Evolutionary conservation across 1,140 invertebrate genomes (phyloP).

Genomic region (Stenopsyche tienmushanensis): DNA sequence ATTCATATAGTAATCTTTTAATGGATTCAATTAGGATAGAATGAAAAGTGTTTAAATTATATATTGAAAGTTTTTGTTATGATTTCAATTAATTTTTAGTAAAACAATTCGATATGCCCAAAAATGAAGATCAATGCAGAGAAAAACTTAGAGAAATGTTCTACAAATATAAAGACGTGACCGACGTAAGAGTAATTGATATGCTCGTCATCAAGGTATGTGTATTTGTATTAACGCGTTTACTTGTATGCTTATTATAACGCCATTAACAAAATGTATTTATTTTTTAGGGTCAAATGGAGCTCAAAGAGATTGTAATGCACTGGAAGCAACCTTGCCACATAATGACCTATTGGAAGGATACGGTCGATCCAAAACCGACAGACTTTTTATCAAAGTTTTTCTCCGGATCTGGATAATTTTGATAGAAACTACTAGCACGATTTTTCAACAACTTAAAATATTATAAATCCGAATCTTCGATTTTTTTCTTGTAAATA

Average conservation of each 20-base stretch:
- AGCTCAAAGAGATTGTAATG: constrained; percentile 81
- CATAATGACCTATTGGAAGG: constrained; percentile 85
- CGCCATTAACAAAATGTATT: neutral
- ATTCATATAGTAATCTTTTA: no score
- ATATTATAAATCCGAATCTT: no score
- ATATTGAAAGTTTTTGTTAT: no score
- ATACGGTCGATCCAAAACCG: constrained; percentile 80
- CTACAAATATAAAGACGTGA: constrained; percentile 70
- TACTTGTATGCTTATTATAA: constrained; percentile 1
- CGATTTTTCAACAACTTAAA: no score
- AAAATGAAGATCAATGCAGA: constrained; percentile 64
- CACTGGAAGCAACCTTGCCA: constrained; percentile 86
- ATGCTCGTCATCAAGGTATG: constrained; percentile 86
- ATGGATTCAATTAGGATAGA: no score
- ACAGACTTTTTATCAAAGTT: constrained; percentile 94
- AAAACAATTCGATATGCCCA: constrained; percentile 75
- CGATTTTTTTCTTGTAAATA: no score
- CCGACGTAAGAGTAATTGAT: constrained; percentile 86
- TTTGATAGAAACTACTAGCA: neutral
- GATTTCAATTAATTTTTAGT: no score
- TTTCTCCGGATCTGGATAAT: constrained; percentile 64
- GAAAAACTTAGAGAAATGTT: constrained; percentile 82
- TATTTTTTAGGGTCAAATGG: constrained; percentile 83
- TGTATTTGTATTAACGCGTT: neutral
- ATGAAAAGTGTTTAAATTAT: neutral